These are phyloP conservation scores for Phodopus roborovskii DNA, from an alignment of 2,113 vertebrate species.

Conservation along the genomic window DNA sequence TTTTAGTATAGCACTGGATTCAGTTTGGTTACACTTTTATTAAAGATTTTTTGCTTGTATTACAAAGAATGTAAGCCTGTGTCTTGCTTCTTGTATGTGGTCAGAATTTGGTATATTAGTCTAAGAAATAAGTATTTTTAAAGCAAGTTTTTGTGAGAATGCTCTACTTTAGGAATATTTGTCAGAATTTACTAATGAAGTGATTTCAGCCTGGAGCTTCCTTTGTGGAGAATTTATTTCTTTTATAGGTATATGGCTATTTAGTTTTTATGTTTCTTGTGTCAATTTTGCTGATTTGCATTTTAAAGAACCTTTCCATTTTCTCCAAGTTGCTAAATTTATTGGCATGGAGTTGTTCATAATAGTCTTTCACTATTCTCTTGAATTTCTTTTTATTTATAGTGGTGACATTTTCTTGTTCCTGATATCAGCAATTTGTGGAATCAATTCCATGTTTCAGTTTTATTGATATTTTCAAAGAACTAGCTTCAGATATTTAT, in stretches of 20 bases:
- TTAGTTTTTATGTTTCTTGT: constrained; percentile 24
- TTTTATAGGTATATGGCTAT: constrained; percentile 5
- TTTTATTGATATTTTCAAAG: constrained; percentile 30
- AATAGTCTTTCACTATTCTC: not conserved
- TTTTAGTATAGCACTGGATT: constrained; percentile 2
- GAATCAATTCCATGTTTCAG: not conserved
- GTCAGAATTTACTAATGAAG: constrained; percentile 53
- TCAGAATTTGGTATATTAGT: not conserved
- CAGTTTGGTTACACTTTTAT: not conserved
- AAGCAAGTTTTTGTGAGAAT: not conserved
- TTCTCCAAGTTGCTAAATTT: constrained; percentile 35
- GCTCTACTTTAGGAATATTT: constrained; percentile 21
- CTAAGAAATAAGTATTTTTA: not conserved
- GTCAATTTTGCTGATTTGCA: constrained; percentile 24
- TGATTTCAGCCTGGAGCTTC: not conserved
- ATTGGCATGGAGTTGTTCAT: not conserved
- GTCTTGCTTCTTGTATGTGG: not conserved
- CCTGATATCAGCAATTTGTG: not conserved
- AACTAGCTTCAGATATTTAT: not conserved
- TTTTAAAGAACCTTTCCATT: constrained; percentile 24
- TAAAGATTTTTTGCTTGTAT: constrained; percentile 3
- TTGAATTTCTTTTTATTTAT: not conserved
- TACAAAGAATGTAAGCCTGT: not conserved
- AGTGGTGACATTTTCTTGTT: not conserved
- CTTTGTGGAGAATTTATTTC: constrained; percentile 33